Evolutionary conservation across 2,113 vertebrate genomes (phyloP), one percentile per base, ranked within the genome.

Genomic region (Hiodon tergisus): DNA sequence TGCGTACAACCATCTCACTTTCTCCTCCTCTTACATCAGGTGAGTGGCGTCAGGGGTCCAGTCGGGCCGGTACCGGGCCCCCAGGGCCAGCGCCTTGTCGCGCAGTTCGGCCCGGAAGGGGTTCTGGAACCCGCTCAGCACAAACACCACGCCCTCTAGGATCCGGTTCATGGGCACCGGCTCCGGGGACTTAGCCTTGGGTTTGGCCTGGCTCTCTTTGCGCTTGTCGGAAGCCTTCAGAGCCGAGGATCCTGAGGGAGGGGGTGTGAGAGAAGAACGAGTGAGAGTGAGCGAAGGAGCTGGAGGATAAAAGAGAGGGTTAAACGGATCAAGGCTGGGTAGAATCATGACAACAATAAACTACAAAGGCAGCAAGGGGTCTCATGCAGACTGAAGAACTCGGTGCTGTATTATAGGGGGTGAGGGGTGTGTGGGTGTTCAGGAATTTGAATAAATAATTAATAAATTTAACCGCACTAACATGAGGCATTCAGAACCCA

Each of bases 41-140:
- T 96, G 95, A 7, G 95, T 95, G 80, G 92, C 87, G 86, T 94
- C 93, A 0, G 92, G 78, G 1, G 91, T 93, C 94, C 95, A 97
- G 87, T 97, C 94, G 0, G 94, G 89, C 6, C 89, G 84, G 72
- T 97, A 97, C 73, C 92, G 93, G 69, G 91, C 95, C 6, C 94
- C 94, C 92, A 97, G 90, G 69, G 93, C 92, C 66, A 97, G 77
- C 5, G 94, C 95, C 79, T 95, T 95, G 81, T 96, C 94, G 71
- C 94, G 89, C 58, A 97, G 90, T 69, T 97, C 94, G 0, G 86
- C 93, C 77, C 94, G 90, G 81, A 93, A 94, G 0, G 95, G 95
- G 81, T 97, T 96, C 85, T 97, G 94, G 82, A 97, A 96, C 63
- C 95, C 95, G 0, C 95, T 97, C 74, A 97, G 87, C 47, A 97